Base-by-base conservation (phyloP, 1,140 invertebrate species). In the Drosophila fuyamai region DNA sequence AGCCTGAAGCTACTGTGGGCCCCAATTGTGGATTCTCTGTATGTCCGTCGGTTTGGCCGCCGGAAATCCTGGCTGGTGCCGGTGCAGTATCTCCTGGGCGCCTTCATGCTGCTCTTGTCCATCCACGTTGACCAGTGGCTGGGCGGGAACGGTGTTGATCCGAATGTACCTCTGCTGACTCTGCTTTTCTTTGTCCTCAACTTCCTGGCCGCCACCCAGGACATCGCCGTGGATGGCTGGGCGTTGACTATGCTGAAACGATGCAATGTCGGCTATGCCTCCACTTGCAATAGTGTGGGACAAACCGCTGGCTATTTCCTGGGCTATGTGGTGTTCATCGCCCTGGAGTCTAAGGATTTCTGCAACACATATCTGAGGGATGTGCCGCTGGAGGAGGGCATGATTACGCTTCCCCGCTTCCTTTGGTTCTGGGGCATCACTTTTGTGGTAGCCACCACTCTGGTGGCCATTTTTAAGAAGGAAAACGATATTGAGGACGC, bases 171-270 rank as follows among this genome's bases (percentile, higher is more conserved):
- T 32, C 91, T 96, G 32, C 93, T 99, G 5, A 99, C 98, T 7
- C 79, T 94, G 18, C 94, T 98, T 51, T 99, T 99, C 93, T 97
- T 99, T 90, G 93, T 95, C 55, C 93, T 99, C 1, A 99, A 99
- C 88, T 99, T 99, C 83, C 94, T 99, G 54, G 98, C 98, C 12
- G 98, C 99, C 2, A 99, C 98, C 23, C 99, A 99, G 94, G 99
- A 99, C 93, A 99, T 99, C 91, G 98, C 98, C 58, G 98, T 99
- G 1, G 99, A 99, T 95, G 99, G 99, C 4, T 99, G 99, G 99
- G 99, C 99, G 2, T 93, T 99, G 1, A 99, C 99, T 4, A 99
- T 99, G 97, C 93, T 99, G 4, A 97, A 98, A 92, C 96, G 97
- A 95, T 96, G 94, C 91, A 99, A 99, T 94, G 98, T 99, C 36